Evolutionary conservation across 2,113 vertebrate genomes (phyloP).

Genomic region (Nematolebias whitei): DNA sequence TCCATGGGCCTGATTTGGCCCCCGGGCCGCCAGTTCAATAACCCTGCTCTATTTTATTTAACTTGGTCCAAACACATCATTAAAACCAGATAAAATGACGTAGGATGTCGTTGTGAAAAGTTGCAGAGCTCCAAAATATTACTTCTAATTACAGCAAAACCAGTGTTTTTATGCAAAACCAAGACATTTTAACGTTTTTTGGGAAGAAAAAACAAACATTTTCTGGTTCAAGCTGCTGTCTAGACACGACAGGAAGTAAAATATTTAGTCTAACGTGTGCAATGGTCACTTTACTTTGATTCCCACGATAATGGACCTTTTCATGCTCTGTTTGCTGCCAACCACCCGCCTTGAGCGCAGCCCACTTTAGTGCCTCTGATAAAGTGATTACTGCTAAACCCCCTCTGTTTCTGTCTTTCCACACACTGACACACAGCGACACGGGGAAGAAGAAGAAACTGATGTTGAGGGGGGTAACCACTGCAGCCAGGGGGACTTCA

Average conservation of each 20-base stretch:
- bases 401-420: slow-evolving; percentile 3
- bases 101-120: slow-evolving; percentile 24
- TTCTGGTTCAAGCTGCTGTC: slow-evolving; percentile 52
- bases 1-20: too few species aligned
- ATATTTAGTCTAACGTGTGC: slow-evolving; percentile 15
- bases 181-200: slow-evolving; percentile 3
- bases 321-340: slow-evolving; percentile 53
- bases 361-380: slow-evolving; percentile 31
- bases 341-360: slow-evolving; percentile 41
- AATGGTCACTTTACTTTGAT: slow-evolving; percentile 52
- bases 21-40: too few species aligned
- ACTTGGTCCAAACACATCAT: slow-evolving; percentile 9
- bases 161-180: slow-evolving; percentile 1
- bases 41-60: too few species aligned
- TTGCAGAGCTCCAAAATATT: slow-evolving; percentile 16
- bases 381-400: slow-evolving; percentile 12
- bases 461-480: slow-evolving; percentile 38
- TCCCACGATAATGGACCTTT: slow-evolving; percentile 45
- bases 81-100: slow-evolving; percentile 16
- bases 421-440: neutral
- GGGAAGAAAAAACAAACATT: slow-evolving; percentile 5
- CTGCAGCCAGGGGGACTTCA: slow-evolving; percentile 29
- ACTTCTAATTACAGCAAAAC: slow-evolving; percentile 9
- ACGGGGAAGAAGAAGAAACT: slow-evolving; percentile 10
- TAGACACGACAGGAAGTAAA: slow-evolving; percentile 53